Percentiles rank a stretch among this genome's conserved stretches.
These are phyloP conservation scores for Lota lota DNA, from an alignment of 2,113 vertebrate species.

Conservation along the genomic window DNA sequence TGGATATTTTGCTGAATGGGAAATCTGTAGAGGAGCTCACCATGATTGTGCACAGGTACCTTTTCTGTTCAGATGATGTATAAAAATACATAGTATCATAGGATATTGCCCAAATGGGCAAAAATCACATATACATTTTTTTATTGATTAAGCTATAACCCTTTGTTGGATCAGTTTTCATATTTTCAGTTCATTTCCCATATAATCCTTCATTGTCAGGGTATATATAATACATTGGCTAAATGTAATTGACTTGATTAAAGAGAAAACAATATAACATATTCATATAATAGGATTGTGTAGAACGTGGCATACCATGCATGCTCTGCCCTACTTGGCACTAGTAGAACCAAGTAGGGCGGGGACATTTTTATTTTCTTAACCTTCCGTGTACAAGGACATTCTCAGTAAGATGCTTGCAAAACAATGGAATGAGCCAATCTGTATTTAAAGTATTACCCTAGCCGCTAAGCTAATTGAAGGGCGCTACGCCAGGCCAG, in stretches of 20 bases:
- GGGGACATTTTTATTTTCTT: background rate
- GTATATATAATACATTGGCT: background rate
- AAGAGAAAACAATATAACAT: background rate
- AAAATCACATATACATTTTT: background rate
- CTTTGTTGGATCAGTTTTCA: no score
- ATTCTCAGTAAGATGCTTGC: slow-evolving; percentile 20
- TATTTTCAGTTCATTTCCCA: no score
- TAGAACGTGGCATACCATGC: background rate
- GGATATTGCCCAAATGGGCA: background rate
- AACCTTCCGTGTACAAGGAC: slow-evolving; percentile 36
- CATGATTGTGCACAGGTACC: slow-evolving; percentile 85
- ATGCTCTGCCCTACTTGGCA: no score
- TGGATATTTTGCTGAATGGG: slow-evolving; percentile 93
- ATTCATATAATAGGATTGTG: background rate
- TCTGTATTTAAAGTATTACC: slow-evolving; percentile 33
- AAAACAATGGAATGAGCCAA: slow-evolving; percentile 42
- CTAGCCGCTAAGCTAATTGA: slow-evolving; percentile 24
- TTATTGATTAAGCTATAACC: background rate
- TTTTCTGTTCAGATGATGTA: background rate
- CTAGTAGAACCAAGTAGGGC: no score
- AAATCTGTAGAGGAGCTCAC: slow-evolving; percentile 86
- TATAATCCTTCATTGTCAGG: no score
- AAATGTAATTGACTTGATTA: background rate
- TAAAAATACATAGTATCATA: no score
- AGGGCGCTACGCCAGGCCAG: slow-evolving; percentile 17